Evolutionary conservation across 1,140 invertebrate species (phyloP), one percentile per base, ranked within the genome.

Genomic region (Drosophila ogumai): DNA sequence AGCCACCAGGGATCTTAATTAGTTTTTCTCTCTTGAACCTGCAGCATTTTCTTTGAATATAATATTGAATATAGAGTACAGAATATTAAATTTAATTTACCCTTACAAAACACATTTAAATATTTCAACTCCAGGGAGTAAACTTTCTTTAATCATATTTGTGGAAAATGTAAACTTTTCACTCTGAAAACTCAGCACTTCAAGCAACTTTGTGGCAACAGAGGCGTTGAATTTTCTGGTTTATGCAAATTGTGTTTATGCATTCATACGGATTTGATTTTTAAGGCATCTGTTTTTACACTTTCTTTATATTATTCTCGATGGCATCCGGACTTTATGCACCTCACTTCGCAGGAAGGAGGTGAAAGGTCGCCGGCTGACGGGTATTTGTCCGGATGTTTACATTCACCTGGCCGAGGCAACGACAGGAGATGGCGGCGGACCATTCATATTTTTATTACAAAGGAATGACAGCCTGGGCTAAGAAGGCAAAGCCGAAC

Each of bases 381-480:
- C 49, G 12, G 38, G 46, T 52, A 68, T 75, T 60, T 44, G 17
- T 22, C 22, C 54, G 73, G 69, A 76, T 52, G 54, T 59, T 76
- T 75, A 57, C 69, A 43, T 36, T 69, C 49, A 69, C 50, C 55
- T 69, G 57, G 47, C 17, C 28, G 34, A 31, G 52, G 19, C 38
- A 55, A 55, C 34, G 52, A 38, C 34, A 13, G 17, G 15, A 50
- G 44, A 49, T 44, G 32, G 46, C 15, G 49, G 22, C 41, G 17
- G 38, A 28, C 74, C 65, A 77, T 78, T 78, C 66, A 78, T 78
- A 78, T 71, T 78, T 78, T 78, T 78, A 78, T 58, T 61, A 57
- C 65, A 64, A 63, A 56, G 44, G 49, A 61, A 63, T 58, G 75
- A 40, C 38, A 47, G 64, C 3, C 6, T 1, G 32, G 50, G 22